Percentiles rank a stretch among this genome's conserved stretches.
phyloP scores from a whole-genome alignment of 2,113 vertebrate genomes.

The Cinclus mexicanus region DNA sequence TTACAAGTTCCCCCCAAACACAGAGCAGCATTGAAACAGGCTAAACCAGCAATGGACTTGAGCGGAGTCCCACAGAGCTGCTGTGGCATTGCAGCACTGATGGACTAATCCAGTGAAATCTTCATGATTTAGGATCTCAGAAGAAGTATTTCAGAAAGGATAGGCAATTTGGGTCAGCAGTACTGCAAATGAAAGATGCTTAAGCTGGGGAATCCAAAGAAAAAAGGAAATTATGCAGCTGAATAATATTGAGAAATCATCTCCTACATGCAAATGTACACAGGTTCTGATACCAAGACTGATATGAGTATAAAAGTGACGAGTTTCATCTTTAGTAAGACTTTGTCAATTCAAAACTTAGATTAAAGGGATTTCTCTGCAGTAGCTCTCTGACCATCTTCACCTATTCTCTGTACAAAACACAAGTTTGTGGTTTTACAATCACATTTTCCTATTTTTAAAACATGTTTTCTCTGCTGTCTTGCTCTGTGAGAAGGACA shows the following conservation, averaged over 20 bases:
- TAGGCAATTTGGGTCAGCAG: not conserved
- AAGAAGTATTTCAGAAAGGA: not conserved
- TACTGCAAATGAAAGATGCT: not conserved
- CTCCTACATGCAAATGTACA: not conserved
- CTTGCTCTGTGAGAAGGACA: constrained; percentile 22
- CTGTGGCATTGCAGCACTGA: not conserved
- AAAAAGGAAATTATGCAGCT: constrained; percentile 48
- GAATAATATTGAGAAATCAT: constrained; percentile 42
- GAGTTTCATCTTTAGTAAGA: constrained; percentile 47
- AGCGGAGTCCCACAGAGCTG: not conserved
- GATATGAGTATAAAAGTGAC: constrained; percentile 29
- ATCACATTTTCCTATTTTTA: constrained; percentile 66
- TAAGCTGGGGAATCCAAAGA: constrained; percentile 19
- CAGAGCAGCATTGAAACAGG: not conserved
- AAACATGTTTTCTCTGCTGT: constrained; percentile 26
- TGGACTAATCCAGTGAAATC: not conserved
- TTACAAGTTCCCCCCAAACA: not conserved
- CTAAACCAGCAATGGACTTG: not conserved
- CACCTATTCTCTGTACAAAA: constrained; percentile 3
- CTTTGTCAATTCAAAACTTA: constrained; percentile 20
- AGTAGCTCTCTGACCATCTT: not conserved
- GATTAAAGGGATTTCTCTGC: constrained; percentile 15
- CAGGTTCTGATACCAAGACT: not conserved
- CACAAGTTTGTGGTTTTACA: constrained; percentile 40
- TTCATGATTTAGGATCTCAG: not conserved